Conservation (phyloP, 2,888 invertebrate species). For the Clusia tigrina region DNA sequence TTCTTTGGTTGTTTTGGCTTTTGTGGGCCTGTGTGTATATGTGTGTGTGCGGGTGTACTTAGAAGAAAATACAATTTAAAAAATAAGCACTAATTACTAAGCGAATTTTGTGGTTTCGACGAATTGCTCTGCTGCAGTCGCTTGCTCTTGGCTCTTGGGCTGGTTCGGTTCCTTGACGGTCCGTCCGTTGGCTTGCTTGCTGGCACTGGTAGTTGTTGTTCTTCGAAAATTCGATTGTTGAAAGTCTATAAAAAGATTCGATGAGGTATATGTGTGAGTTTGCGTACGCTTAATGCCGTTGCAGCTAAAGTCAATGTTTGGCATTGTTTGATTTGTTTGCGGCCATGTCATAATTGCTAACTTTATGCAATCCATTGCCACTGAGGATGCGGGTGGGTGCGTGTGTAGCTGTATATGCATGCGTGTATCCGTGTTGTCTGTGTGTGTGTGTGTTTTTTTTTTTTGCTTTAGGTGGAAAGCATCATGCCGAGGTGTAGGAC, state of each 20-base stretch:
- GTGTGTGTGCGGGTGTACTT: neutral
- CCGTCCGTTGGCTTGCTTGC: slow-evolving; percentile 10
- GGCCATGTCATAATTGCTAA: slow-evolving; percentile 39
- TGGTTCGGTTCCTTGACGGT: slow-evolving; percentile 22
- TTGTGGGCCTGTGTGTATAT: neutral
- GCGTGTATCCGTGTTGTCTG: no score
- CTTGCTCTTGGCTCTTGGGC: slow-evolving; percentile 23
- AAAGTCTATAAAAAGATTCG: slow-evolving; percentile 58
- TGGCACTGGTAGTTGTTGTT: slow-evolving; percentile 35
- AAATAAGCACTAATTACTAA: neutral
- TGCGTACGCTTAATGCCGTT: slow-evolving; percentile 1
- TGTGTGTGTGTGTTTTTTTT: no score
- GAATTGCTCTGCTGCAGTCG: slow-evolving; percentile 26
- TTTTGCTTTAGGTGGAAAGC: no score
- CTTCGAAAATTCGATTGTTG: slow-evolving; percentile 46
- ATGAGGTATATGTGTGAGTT: slow-evolving; percentile 24
- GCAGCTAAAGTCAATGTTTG: slow-evolving; percentile 27
- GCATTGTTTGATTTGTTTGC: slow-evolving; percentile 50
- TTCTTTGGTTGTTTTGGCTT: no score
- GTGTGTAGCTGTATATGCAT: no score
- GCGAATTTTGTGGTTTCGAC: slow-evolving; percentile 25
- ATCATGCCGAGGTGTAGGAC: no score
- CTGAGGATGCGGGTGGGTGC: no score
- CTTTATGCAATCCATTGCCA: slow-evolving; percentile 38
- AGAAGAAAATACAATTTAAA: neutral